Conservation (phyloP, 1,140 invertebrate species). For the Aphaenogaster floridana region DNA sequence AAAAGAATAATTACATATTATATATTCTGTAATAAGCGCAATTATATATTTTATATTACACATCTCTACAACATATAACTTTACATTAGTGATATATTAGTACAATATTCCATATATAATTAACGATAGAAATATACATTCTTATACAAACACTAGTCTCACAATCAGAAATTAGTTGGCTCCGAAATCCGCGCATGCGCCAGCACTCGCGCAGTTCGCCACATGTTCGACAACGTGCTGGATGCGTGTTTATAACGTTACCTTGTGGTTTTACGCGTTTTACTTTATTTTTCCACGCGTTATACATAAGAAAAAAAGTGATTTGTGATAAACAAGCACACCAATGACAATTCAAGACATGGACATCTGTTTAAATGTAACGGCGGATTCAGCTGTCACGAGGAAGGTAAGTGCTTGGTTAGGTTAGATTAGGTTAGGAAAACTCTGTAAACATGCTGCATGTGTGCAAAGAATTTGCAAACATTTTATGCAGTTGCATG, state of each 20-base stretch:
- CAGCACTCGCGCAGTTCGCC: too few species aligned
- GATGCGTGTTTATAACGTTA: constrained; percentile 44
- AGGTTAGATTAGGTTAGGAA: constrained; percentile 35
- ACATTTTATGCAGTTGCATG: neutral
- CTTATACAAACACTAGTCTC: neutral
- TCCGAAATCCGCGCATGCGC: constrained; percentile 28
- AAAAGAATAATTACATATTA: too few species aligned
- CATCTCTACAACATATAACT: neutral
- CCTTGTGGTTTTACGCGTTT: too few species aligned
- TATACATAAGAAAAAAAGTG: neutral
- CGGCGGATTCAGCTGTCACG: constrained; percentile 17
- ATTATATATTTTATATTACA: neutral
- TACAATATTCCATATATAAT: neutral
- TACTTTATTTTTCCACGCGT: neutral
- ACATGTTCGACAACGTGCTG: neutral
- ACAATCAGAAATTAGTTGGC: neutral
- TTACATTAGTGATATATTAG: neutral
- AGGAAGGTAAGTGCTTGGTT: constrained; percentile 77
- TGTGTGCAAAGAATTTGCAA: neutral
- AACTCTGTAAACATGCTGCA: neutral
- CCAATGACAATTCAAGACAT: constrained; percentile 76
- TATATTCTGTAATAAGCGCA: too few species aligned
- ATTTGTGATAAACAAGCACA: neutral
- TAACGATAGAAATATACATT: neutral
- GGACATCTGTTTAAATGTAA: constrained; percentile 82